Percentiles rank a stretch among this genome's conserved stretches.
phyloP scores from a whole-genome alignment of 2,888 invertebrate species.

The Macrophya annulata region DNA sequence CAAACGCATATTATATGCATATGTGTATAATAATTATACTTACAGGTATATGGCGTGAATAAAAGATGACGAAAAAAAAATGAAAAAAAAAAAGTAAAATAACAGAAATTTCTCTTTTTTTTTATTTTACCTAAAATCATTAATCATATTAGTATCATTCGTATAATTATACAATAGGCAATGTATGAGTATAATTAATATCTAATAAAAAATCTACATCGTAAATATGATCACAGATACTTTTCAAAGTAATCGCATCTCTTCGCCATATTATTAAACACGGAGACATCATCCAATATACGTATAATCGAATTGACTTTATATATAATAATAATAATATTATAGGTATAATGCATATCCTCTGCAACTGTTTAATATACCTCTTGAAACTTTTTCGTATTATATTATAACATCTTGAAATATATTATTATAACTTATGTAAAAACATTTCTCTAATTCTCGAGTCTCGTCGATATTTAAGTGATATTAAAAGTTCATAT shows the following conservation, averaged over 20 bases:
- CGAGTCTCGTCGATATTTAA: neutral
- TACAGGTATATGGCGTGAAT: neutral
- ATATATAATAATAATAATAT: neutral
- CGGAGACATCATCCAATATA: neutral
- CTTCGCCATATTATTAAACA: neutral
- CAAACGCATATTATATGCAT: no score
- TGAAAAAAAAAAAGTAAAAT: no score
- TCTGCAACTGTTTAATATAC: neutral
- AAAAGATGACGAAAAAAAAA: neutral
- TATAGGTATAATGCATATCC: neutral
- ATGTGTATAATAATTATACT: no score
- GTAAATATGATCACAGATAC: conserved; percentile 56
- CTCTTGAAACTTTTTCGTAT: neutral
- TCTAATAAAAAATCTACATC: conserved; percentile 55
- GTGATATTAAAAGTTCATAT: no score
- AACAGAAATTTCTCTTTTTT: neutral
- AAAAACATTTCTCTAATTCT: neutral
- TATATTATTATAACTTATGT: neutral
- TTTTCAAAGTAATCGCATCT: conserved; percentile 46
- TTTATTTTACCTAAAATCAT: conserved; percentile 1
- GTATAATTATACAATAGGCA: neutral
- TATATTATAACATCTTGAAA: neutral
- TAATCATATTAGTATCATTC: neutral
- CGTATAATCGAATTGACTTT: conserved; percentile 15
- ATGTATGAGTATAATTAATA: neutral